These are phyloP conservation scores for Nibea coibor DNA, from an alignment of 2,113 vertebrate genomes.

Conservation along the genomic window DNA sequence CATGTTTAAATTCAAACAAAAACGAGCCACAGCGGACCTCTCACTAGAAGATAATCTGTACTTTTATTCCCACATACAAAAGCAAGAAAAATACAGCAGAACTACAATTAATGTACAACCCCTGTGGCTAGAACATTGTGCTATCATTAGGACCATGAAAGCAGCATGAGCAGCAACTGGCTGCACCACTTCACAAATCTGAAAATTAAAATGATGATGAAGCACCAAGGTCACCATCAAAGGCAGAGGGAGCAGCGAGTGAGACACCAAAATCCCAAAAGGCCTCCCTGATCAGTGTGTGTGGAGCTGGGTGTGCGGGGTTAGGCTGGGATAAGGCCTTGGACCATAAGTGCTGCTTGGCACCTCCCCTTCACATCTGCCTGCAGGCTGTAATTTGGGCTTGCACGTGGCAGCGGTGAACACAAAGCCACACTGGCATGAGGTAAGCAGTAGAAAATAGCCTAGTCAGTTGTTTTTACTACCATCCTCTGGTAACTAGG, in stretches of 20 bases:
- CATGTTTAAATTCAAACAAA: neutral
- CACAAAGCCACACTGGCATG: slow-evolving; percentile 79
- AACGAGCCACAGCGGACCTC: neutral
- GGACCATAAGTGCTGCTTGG: slow-evolving; percentile 59
- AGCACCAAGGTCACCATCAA: slow-evolving; percentile 58
- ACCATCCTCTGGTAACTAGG: slow-evolving; percentile 53
- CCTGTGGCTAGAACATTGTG: slow-evolving; percentile 22
- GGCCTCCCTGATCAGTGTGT: slow-evolving; percentile 45
- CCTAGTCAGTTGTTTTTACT: slow-evolving; percentile 65
- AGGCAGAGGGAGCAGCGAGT: slow-evolving; percentile 38
- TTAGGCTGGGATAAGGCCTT: slow-evolving; percentile 58
- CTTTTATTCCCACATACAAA: slow-evolving; percentile 5
- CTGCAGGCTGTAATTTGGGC: slow-evolving; percentile 81
- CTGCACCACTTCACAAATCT: slow-evolving; percentile 42
- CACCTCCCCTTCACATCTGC: slow-evolving; percentile 73
- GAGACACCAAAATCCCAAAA: slow-evolving; percentile 34
- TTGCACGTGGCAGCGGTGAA: slow-evolving; percentile 80
- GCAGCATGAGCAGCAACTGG: slow-evolving; percentile 21
- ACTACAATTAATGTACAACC: slow-evolving; percentile 14
- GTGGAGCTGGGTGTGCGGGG: slow-evolving; percentile 35
- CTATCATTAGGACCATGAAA: slow-evolving; percentile 44
- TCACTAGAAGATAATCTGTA: slow-evolving; percentile 3
- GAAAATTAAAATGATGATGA: slow-evolving; percentile 41
- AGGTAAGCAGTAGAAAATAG: slow-evolving; percentile 81
- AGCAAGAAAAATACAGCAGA: slow-evolving; percentile 7